phyloP scores from a whole-genome alignment of 1,140 invertebrate genomes.

The Zaprionus capensis region DNA sequence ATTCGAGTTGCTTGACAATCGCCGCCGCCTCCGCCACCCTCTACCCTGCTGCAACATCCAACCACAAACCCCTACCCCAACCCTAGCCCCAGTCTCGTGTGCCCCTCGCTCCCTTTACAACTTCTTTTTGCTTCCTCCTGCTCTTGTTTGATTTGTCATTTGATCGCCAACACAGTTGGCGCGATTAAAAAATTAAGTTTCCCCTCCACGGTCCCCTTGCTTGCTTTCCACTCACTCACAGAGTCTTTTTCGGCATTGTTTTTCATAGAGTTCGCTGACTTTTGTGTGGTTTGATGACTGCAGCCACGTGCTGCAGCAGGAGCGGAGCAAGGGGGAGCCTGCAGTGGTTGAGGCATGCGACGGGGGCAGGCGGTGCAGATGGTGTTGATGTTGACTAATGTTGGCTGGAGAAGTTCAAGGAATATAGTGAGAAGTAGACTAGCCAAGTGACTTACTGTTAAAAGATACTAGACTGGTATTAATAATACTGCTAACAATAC shows the following conservation, averaged over 20 bases:
- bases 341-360: neutral
- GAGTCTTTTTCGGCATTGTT: slow-evolving; percentile 29
- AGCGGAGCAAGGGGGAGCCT: neutral
- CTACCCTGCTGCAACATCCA: too few species aligned
- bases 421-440: neutral
- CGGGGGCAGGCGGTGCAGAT: neutral
- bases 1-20: slow-evolving; percentile 56
- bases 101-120: slow-evolving; percentile 47
- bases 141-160: slow-evolving; percentile 77
- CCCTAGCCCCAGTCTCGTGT: slow-evolving; percentile 21
- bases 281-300: slow-evolving; percentile 47
- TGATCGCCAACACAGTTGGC: slow-evolving; percentile 73
- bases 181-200: slow-evolving; percentile 74
- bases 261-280: slow-evolving; percentile 58
- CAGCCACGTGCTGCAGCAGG: slow-evolving; percentile 43
- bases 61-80: slow-evolving; percentile 24
- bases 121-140: slow-evolving; percentile 35
- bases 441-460: neutral
- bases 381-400: slow-evolving; percentile 47
- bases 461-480: neutral
- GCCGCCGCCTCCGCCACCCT: slow-evolving; percentile 4
- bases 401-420: neutral
- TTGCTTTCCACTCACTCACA: slow-evolving; percentile 5
- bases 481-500: neutral
- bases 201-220: slow-evolving; percentile 2